These are phyloP conservation scores for Calidris pygmaea DNA, from an alignment of 2,113 vertebrate genomes.

Conservation along the genomic window DNA sequence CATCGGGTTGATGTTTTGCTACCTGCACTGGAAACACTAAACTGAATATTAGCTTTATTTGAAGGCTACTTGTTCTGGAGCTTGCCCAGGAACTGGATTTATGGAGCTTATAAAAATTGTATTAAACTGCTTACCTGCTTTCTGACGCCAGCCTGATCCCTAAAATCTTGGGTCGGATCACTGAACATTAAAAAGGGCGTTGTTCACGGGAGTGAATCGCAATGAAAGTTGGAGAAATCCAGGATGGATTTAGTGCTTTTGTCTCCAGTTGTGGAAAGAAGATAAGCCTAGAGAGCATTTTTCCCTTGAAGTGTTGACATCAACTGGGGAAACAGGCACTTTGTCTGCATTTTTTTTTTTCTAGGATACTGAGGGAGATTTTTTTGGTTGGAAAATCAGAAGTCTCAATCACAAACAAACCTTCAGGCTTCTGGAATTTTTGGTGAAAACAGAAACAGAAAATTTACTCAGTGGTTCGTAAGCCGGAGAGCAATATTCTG, in stretches of 20 bases:
- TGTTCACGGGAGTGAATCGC: neutral
- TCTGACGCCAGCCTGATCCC: neutral
- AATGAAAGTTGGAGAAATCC: neutral
- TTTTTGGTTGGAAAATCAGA: neutral
- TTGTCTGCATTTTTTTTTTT: neutral
- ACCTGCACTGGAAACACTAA: neutral
- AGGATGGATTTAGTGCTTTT: neutral
- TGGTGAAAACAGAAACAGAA: neutral
- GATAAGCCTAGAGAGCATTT: neutral
- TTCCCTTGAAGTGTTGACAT: neutral
- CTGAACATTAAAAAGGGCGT: neutral
- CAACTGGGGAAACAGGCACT: rapidly evolving
- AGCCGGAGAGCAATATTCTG: neutral
- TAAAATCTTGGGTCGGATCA: neutral
- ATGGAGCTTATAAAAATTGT: neutral
- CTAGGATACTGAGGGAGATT: rapidly evolving
- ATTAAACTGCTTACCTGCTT: neutral
- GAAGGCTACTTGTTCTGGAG: neutral
- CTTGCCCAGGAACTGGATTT: neutral
- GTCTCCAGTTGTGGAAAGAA: neutral
- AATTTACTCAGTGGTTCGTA: rapidly evolving
- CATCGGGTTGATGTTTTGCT: neutral
- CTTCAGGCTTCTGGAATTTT: neutral
- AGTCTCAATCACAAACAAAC: neutral
- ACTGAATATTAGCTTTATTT: neutral